Percentiles rank a stretch among this genome's conserved stretches.
Evolutionary conservation across 2,113 vertebrate species (phyloP).

Genomic region (Aegotheles bennettii): DNA sequence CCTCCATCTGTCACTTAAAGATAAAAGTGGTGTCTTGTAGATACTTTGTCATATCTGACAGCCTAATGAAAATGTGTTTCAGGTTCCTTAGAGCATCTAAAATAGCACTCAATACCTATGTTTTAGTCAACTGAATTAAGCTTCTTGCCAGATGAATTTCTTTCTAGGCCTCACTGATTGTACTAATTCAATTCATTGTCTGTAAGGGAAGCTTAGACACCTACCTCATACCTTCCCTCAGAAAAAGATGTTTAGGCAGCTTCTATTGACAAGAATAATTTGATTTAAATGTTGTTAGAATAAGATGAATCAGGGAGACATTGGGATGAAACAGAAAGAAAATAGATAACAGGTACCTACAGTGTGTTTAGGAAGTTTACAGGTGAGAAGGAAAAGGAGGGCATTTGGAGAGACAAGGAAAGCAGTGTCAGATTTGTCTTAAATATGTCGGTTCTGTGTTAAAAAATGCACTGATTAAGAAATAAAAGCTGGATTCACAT

Average conservation of each 20-base stretch:
- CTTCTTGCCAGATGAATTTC: background rate
- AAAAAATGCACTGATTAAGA: background rate
- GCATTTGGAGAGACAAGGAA: background rate
- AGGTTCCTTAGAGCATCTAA: background rate
- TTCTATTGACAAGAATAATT: background rate
- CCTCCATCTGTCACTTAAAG: background rate
- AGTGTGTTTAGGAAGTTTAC: background rate
- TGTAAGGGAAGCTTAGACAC: background rate
- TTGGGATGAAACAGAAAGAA: background rate
- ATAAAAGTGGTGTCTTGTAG: background rate
- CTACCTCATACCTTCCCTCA: background rate
- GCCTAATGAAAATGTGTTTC: background rate
- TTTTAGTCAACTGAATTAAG: background rate
- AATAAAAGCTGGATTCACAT: background rate
- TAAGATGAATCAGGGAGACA: background rate
- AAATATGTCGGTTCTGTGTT: background rate
- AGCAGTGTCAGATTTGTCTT: background rate
- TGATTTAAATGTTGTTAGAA: background rate
- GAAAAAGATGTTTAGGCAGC: background rate
- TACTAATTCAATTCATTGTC: background rate
- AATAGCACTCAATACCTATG: background rate
- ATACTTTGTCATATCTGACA: background rate
- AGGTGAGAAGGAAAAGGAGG: background rate
- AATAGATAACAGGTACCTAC: background rate
- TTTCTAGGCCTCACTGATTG: background rate